Conservation (phyloP, 2,113 vertebrate species). For the Macquaria australasica region DNA sequence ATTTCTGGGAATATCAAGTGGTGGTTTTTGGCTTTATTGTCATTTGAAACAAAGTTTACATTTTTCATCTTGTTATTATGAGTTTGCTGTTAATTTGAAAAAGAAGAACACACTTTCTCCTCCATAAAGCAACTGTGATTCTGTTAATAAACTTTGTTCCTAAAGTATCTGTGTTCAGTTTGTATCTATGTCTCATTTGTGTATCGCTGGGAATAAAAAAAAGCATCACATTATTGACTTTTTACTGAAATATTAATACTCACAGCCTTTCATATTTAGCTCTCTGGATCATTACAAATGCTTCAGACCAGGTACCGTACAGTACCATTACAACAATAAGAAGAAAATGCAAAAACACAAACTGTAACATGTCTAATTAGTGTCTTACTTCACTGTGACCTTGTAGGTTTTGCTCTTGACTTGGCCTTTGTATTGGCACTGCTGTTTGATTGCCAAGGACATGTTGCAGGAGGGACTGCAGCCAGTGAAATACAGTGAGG, state of each 20-base stretch:
- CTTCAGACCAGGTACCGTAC: background rate
- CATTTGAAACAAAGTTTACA: background rate
- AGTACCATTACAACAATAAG: slow-evolving; percentile 17
- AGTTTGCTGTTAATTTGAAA: background rate
- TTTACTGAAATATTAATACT: background rate
- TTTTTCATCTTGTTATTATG: background rate
- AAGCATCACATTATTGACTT: background rate
- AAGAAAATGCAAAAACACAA: background rate
- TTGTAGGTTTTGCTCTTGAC: slow-evolving; percentile 21
- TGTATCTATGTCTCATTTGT: background rate
- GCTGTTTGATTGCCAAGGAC: slow-evolving; percentile 41
- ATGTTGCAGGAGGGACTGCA: slow-evolving; percentile 48
- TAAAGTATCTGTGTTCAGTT: background rate
- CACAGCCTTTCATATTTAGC: too few relatives aligned
- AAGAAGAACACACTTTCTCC: background rate
- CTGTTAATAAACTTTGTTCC: background rate
- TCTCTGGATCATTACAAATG: background rate
- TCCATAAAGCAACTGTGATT: background rate
- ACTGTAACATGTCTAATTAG: background rate
- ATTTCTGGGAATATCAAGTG: background rate
- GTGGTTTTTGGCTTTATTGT: background rate
- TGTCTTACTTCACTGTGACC: slow-evolving; percentile 34
- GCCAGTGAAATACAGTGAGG: slow-evolving; percentile 65
- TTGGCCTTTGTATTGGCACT: slow-evolving; percentile 45
- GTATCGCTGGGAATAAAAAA: background rate